phyloP scores from a whole-genome alignment of 23 tunicate genomes.

The Aplidium turbinatum region DNA sequence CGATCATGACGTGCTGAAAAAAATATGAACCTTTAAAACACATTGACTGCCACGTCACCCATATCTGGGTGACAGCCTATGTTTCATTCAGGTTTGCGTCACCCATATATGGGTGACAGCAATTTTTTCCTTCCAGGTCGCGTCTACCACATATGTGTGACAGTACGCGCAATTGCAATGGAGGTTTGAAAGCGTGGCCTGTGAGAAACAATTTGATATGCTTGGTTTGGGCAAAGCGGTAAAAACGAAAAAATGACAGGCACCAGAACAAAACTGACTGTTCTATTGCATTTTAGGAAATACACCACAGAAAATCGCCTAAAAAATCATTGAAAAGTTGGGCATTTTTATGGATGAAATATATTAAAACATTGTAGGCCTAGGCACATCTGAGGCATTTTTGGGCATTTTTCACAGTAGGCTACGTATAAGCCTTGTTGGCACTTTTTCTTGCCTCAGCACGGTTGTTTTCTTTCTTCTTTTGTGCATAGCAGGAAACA shows the following conservation, averaged over 20 bases:
- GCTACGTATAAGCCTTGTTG: too few relatives aligned
- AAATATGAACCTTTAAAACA: too few relatives aligned
- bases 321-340: too few relatives aligned
- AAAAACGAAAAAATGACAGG: constrained; percentile 1
- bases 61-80: constrained; percentile 23
- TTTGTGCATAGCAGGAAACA: constrained; percentile 18
- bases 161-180: constrained; percentile 34
- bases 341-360: too few relatives aligned
- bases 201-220: constrained; percentile 21
- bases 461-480: constrained; percentile 11
- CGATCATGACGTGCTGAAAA: too few relatives aligned
- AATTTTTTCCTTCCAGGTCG: constrained; percentile 26
- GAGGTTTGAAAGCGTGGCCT: constrained; percentile 31
- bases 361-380: too few relatives aligned
- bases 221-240: constrained; percentile 12
- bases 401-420: too few relatives aligned
- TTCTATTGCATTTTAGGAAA: too few relatives aligned
- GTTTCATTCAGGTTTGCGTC: constrained; percentile 26
- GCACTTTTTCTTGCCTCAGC: constrained; percentile 25
- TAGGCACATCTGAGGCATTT: too few relatives aligned
- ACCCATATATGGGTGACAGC: constrained; percentile 33
- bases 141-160: constrained; percentile 10
- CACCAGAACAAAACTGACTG: too few relatives aligned
- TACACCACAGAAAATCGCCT: too few relatives aligned
- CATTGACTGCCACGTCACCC: constrained; percentile 35